Base-by-base conservation (phyloP, 1,140 invertebrate species). In the Anoplophora glabripennis region DNA sequence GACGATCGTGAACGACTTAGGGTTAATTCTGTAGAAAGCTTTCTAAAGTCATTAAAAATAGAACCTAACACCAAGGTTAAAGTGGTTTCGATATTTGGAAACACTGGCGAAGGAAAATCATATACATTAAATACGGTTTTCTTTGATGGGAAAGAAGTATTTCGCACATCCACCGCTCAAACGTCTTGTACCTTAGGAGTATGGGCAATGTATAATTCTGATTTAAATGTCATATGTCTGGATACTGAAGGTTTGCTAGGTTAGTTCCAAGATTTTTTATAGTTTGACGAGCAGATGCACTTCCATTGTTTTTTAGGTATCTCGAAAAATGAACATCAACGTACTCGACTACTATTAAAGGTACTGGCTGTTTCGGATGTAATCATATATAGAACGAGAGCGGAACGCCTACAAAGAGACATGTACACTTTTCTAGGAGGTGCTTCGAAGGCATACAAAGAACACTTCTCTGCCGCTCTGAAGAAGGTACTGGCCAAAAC, bases 81-180 rank as follows among this genome's bases (percentile, higher is more conserved):
- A 79, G 90, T 93, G 14, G 84, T 93, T 1, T 90, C 90, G 2
- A 91, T 94, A 69, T 91, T 93, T 80, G 92, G 92, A 1, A 93
- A 91, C 67, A 92, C 89, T 1, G 90, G 90, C 0, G 90, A 93
- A 78, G 90, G 90, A 1, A 93, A 93, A 76, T 93, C 90, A 36
- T 81, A 89, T 65, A 91, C 89, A 0, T 72, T 93, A 53, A 94
- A 94, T 77, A 82, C 91, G 64, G 84, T 85, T 11, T 92, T 94
- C 70, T 93, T 92, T 72, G 75, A 82, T 67, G 89, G 89, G 0
- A 73, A 81, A 61, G 85, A 90, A 75, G 79, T 92, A 0, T 93
- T 93, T 74, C 78, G 80, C 57, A 92, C 89, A 0, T 90, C 87
- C 11, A 75, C 82, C 0, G 80, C 85, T 58, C 88, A 91, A 67